Evolutionary conservation across 2,797 vertebrate species (phyloP), one percentile per base, ranked within the genome.

Genomic region (Melanotaenia pygmaea): DNA sequence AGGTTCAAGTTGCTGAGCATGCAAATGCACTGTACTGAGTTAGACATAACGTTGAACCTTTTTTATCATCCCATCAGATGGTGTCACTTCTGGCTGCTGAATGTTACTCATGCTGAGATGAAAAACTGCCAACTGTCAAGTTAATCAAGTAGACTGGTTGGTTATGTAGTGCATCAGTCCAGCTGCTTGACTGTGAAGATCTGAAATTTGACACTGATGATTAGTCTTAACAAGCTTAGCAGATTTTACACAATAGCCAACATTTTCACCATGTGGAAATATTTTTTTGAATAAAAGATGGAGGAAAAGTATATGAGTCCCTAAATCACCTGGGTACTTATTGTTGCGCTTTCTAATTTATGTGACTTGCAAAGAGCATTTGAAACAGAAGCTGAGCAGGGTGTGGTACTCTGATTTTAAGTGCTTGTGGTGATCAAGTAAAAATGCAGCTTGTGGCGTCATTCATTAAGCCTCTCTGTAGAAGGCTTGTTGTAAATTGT

Each of bases 381-480:
- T 30, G 24, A 60, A 58, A 57, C 18, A 1, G 18, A 28, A 20
- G 38, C 22, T 28, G 3, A 45, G 16, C 3, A 13, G 12, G 34
- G 5, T 64, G 60, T 37, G 54, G 59, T 34, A 20, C n/a, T 34
- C 30, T 35, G 64, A 18, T 30, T 28, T 57, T 35, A 32, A 28
- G 22, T 45, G n/a, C 24, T 51, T 56, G 28, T 43, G 4, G n/a
- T 10, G 47, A 32, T 35, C 30, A 50, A 45, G 34, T 54, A 34
- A 53, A 51, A 63, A 68, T 53, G 28, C 51, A 67, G 43, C 35
- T 77, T 22, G 13, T 45, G 40, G 12, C 0, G 5, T 65, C 22
- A 34, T 60, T 56, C 20, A 64, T 76, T 59, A 76, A 70, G 56
- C 57, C 14, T 59, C 47, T 65, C 67, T 60, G 50, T 37, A 37